These are phyloP conservation scores for Poecilia velifera DNA, from an alignment of 2,797 vertebrate genomes.

Conservation along the genomic window DNA sequence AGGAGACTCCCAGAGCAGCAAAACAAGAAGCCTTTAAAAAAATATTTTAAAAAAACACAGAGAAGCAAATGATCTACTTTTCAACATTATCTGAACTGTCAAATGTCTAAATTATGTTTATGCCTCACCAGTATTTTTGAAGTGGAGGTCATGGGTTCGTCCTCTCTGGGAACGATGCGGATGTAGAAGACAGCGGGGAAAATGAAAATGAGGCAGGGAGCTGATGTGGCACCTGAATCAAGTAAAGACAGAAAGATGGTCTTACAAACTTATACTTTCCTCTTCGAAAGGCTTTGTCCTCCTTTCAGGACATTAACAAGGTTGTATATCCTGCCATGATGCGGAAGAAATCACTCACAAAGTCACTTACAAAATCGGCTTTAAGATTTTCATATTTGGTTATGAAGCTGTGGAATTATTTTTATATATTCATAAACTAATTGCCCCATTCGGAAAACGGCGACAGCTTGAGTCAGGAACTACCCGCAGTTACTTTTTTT, in stretches of 20 bases:
- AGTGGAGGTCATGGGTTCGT: conserved; percentile 87
- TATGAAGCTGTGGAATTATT: not conserved
- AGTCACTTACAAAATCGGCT: not conserved
- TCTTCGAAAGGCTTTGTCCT: not conserved
- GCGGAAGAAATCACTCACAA: not conserved
- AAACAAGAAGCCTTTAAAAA: conserved; percentile 88
- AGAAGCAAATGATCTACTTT: not conserved
- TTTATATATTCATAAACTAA: not conserved
- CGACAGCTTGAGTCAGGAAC: not conserved
- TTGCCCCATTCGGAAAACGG: not conserved
- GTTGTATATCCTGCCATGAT: not conserved
- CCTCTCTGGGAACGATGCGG: conserved; percentile 93
- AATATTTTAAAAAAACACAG: not conserved
- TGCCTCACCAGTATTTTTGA: conserved; percentile 92
- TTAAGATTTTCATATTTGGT: not conserved
- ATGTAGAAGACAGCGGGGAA: conserved; percentile 98
- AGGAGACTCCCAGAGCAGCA: conserved; percentile 88
- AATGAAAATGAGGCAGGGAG: conserved; percentile 99
- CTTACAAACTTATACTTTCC: not conserved
- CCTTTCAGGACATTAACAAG: not conserved
- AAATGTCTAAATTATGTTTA: not conserved
- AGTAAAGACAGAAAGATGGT: conserved; percentile 1
- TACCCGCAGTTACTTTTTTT: not conserved
- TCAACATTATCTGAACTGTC: not conserved
- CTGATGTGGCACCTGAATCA: conserved; percentile 92